phyloP scores from a whole-genome alignment of 1,140 invertebrate genomes.

The Delia radicum region DNA sequence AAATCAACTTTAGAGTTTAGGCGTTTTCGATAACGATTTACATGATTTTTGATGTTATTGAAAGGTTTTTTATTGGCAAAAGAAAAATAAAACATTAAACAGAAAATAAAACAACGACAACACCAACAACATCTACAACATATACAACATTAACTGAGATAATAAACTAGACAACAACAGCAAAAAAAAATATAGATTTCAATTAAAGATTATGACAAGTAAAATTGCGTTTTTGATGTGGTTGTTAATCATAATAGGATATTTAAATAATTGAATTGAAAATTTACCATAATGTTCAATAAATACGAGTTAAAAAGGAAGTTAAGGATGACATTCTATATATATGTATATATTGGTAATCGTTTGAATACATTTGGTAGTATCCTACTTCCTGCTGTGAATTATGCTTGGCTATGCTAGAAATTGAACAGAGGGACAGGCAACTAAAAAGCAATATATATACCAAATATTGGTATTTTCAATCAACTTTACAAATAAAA shows the following conservation, averaged over 20 bases:
- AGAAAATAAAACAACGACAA: no score
- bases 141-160: background rate
- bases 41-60: background rate
- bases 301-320: no score
- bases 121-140: background rate
- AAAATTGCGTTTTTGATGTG: background rate
- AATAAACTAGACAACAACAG: background rate
- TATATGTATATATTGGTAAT: no score
- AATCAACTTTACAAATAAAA: no score
- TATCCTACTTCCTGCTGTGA: no score
- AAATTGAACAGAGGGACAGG: no score
- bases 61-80: background rate
- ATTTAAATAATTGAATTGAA: background rate
- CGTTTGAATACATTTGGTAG: no score
- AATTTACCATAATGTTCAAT: background rate
- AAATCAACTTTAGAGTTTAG: background rate
- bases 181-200: background rate
- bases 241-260: background rate
- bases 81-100: background rate
- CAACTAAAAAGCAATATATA: no score
- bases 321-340: no score
- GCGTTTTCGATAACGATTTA: conserved; percentile 4
- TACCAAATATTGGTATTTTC: no score
- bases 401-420: no score
- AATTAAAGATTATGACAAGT: background rate